Evolutionary conservation across 2,113 vertebrate species (phyloP).

Genomic region (Barnardius zonarius): DNA sequence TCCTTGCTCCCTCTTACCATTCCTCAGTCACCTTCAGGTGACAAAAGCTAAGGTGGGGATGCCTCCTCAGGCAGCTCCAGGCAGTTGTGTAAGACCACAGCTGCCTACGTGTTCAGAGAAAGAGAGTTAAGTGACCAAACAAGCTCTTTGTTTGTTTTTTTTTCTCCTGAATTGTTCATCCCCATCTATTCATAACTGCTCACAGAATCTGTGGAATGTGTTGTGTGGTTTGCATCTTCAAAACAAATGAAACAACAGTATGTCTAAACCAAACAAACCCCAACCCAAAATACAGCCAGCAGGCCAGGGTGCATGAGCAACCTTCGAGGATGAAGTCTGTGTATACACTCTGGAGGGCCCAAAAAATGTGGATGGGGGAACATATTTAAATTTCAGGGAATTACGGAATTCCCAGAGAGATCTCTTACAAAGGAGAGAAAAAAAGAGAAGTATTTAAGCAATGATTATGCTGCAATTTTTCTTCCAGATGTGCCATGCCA

Average conservation of each 20-base stretch:
- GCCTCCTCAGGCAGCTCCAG: rapidly evolving
- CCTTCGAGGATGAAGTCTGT: conserved; percentile 17
- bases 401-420: background rate
- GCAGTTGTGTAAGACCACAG: background rate
- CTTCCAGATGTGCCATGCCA: background rate
- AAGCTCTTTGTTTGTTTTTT: background rate
- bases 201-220: conserved; percentile 50
- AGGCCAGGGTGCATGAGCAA: conserved; percentile 36
- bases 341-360: conserved; percentile 12
- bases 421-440: background rate
- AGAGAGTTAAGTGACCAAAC: background rate
- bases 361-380: conserved; percentile 31
- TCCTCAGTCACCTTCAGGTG: background rate
- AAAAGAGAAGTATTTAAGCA: background rate
- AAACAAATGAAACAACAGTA: conserved; percentile 68
- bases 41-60: background rate
- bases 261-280: conserved; percentile 63
- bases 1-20: background rate
- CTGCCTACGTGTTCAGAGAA: background rate
- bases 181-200: conserved; percentile 27
- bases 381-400: conserved; percentile 19
- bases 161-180: conserved; percentile 15
- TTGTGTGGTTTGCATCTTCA: conserved; percentile 65
- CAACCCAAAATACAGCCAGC: conserved; percentile 32
- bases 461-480: background rate